phyloP scores from a whole-genome alignment of 2,888 invertebrate genomes.

The Metallyticus violacea region DNA sequence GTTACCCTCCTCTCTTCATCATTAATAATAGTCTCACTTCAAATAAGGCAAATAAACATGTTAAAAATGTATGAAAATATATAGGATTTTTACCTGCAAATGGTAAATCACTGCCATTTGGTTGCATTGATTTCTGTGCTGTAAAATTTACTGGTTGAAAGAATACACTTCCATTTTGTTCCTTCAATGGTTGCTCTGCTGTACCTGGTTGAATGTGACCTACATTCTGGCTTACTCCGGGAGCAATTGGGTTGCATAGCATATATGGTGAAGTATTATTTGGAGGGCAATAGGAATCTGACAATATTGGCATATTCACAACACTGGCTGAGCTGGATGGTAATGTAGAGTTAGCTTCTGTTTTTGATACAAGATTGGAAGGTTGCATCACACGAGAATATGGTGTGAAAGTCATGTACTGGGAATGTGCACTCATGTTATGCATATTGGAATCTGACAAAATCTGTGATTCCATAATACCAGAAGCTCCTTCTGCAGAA shows the following conservation, averaged over 20 bases:
- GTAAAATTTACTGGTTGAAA: slow-evolving; percentile 41
- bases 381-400: neutral
- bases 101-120: slow-evolving; percentile 56
- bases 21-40: too few species aligned
- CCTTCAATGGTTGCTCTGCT: neutral
- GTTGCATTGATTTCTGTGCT: slow-evolving; percentile 48
- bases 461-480: neutral
- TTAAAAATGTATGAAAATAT: slow-evolving; percentile 38
- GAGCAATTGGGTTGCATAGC: neutral
- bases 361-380: neutral
- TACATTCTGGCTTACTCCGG: neutral
- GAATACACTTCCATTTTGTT: slow-evolving; percentile 4
- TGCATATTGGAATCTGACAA: neutral
- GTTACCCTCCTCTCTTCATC: too few species aligned
- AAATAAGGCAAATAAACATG: too few species aligned
- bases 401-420: neutral
- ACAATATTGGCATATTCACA: neutral
- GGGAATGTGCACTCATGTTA: neutral
- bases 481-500: slow-evolving; percentile 2
- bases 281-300: neutral
- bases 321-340: neutral
- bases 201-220: neutral
- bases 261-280: neutral
- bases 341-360: neutral
- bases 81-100: slow-evolving; percentile 52